Conservation (phyloP, 1,140 invertebrate species). For the Bicyclus anynana region DNA sequence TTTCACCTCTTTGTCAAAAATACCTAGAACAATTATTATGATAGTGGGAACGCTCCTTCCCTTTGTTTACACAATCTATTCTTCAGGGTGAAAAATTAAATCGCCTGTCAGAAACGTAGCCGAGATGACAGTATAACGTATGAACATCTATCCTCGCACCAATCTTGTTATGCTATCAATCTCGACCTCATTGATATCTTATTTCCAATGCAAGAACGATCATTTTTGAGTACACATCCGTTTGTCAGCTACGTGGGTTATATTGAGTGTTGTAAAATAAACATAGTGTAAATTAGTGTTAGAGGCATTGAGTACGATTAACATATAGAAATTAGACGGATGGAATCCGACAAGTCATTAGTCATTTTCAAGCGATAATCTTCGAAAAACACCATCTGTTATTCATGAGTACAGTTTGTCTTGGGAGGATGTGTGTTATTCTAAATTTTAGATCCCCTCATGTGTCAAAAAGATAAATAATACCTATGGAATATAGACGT, state of each 20-base stretch:
- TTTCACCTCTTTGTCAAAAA: too few relatives aligned
- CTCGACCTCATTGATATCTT: not conserved
- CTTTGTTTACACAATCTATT: conserved; percentile 52
- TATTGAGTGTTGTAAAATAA: conserved; percentile 56
- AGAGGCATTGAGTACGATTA: conserved; percentile 63
- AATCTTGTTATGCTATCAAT: conserved; percentile 12
- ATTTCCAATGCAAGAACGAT: conserved; percentile 11
- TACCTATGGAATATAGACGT: too few relatives aligned
- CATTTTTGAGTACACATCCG: conserved; percentile 6
- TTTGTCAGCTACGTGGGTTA: conserved; percentile 22
- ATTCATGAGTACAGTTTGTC: conserved; percentile 31
- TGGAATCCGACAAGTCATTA: conserved; percentile 60
- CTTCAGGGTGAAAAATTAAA: conserved; percentile 70
- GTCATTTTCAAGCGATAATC: conserved; percentile 70
- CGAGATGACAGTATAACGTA: conserved; percentile 59
- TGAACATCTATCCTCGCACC: conserved; percentile 38
- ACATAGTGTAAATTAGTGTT: conserved; percentile 70
- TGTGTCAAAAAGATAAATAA: conserved; percentile 21
- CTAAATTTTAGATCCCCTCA: conserved; percentile 18
- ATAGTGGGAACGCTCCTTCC: conserved; percentile 16
- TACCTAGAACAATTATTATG: conserved; percentile 1
- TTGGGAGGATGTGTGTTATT: conserved; percentile 27
- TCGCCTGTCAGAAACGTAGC: conserved; percentile 49
- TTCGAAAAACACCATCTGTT: conserved; percentile 65
- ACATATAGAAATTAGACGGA: conserved; percentile 55